Conservation (phyloP, 2,113 vertebrate species). For the Calcarius ornatus region DNA sequence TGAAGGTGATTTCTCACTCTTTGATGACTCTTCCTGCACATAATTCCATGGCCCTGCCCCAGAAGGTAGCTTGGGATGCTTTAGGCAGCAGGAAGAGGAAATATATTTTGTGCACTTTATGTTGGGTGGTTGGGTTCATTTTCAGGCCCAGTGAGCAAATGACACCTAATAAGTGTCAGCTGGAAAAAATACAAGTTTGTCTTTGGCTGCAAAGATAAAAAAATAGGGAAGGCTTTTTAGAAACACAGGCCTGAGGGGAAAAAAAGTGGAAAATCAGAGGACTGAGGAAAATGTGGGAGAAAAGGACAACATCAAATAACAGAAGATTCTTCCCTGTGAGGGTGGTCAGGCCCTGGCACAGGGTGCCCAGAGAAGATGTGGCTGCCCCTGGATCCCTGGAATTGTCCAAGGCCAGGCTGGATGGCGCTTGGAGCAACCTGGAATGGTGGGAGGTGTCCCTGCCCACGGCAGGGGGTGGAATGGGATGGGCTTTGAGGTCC, state of each 20-base stretch:
- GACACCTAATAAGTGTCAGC: background rate
- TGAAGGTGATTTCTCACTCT: background rate
- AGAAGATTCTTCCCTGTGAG: background rate
- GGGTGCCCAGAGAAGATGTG: background rate
- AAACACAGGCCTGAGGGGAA: background rate
- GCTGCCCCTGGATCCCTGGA: background rate
- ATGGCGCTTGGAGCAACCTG: rapidly evolving
- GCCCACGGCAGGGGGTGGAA: background rate
- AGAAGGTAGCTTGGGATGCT: background rate
- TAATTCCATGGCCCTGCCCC: background rate
- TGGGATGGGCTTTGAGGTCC: rapidly evolving
- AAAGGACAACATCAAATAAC: background rate
- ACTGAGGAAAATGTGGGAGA: background rate
- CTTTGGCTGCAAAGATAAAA: background rate
- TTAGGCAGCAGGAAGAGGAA: background rate
- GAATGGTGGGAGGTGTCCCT: background rate
- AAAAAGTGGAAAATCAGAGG: background rate
- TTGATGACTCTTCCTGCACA: background rate
- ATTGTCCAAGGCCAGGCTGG: background rate
- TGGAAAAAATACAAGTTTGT: background rate
- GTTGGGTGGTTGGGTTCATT: background rate
- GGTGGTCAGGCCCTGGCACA: rapidly evolving
- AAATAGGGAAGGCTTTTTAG: background rate
- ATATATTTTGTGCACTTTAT: background rate
- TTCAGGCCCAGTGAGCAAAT: background rate